phyloP scores from a whole-genome alignment of 2,797 vertebrate species.

The Falco naumanni region DNA sequence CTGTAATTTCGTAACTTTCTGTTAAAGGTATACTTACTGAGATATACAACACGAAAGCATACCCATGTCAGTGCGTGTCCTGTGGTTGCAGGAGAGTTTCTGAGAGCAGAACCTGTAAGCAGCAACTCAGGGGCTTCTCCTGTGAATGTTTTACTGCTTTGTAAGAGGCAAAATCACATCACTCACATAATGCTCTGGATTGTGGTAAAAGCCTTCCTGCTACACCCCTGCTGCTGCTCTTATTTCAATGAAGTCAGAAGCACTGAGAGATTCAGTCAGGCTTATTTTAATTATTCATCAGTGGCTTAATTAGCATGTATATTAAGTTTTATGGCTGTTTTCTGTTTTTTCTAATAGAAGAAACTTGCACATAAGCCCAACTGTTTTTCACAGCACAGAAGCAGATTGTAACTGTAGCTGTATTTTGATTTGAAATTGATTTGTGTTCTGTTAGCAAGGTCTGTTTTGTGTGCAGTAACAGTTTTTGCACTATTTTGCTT shows the following conservation, averaged over 20 bases:
- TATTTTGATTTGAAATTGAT: background rate
- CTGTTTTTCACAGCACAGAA: background rate
- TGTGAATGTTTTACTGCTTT: background rate
- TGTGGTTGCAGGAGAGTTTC: background rate
- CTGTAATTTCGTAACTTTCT: background rate
- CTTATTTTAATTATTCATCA: background rate
- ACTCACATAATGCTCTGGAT: accelerated
- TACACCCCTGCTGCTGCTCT: background rate
- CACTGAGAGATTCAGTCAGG: background rate
- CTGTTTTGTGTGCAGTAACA: background rate
- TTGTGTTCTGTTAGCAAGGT: background rate
- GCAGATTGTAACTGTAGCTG: background rate
- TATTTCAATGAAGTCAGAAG: background rate
- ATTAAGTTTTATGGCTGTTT: background rate
- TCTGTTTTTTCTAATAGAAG: background rate
- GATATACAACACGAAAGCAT: background rate
- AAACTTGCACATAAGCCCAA: background rate
- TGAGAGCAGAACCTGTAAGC: background rate
- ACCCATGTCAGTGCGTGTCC: accelerated
- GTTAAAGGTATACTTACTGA: background rate
- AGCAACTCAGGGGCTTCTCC: background rate
- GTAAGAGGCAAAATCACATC: background rate
- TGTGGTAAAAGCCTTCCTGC: background rate
- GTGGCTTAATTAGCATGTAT: background rate
- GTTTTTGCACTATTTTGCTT: background rate